phyloP scores from a whole-genome alignment of 1,140 invertebrate genomes.

The Leptopilina boulardi region DNA sequence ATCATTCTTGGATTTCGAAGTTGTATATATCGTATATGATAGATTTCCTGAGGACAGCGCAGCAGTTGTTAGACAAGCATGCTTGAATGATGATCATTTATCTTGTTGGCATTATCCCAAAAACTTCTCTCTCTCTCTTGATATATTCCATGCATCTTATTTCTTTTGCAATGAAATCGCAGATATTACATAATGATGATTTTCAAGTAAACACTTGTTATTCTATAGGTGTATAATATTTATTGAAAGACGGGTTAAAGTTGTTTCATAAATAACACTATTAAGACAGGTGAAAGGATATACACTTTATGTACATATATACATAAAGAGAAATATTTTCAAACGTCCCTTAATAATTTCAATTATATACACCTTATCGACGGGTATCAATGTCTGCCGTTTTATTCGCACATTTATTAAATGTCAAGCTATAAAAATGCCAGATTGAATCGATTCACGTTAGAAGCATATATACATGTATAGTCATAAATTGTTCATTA shows the following conservation, averaged over 20 bases:
- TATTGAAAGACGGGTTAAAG: background rate
- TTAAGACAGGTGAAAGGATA: conserved; percentile 9
- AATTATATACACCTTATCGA: conserved; percentile 20
- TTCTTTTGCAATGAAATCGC: background rate
- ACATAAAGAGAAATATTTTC: background rate
- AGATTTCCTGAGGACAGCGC: conserved; percentile 9
- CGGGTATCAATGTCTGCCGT: background rate
- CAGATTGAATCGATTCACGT: conserved; percentile 11
- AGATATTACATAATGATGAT: conserved; percentile 1
- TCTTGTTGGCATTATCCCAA: conserved; percentile 8
- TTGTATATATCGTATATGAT: background rate
- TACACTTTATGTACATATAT: background rate
- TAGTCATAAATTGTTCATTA: conserved; percentile 30
- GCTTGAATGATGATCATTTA: conserved; percentile 1
- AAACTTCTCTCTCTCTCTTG: background rate
- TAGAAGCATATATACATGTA: background rate
- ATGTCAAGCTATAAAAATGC: conserved; percentile 16
- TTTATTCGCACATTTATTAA: conserved; percentile 26
- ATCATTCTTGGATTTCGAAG: background rate
- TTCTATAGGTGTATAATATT: background rate
- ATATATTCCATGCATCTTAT: background rate
- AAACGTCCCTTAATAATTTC: conserved; percentile 12
- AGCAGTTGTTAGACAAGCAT: conserved; percentile 3
- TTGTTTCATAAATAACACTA: background rate
- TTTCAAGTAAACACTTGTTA: conserved; percentile 12